Percentiles rank a stretch among this genome's conserved stretches.
These are phyloP conservation scores for Pemphigus obesinymphae DNA, from an alignment of 1,140 invertebrate genomes.

Conservation along the genomic window DNA sequence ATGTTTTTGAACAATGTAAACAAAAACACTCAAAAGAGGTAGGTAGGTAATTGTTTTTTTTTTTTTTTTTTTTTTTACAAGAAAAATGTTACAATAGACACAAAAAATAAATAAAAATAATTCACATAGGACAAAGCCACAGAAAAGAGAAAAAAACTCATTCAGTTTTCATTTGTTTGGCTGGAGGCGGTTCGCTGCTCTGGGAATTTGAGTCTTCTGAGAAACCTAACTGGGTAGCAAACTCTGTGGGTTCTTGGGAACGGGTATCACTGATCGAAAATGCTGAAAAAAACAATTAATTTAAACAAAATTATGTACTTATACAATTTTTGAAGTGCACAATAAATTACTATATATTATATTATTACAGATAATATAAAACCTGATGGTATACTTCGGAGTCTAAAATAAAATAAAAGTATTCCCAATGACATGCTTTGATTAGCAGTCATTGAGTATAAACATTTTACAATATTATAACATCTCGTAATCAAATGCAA, in stretches of 20 bases:
- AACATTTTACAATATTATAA: no score
- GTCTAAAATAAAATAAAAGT: no score
- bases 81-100: background rate
- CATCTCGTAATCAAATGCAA: no score
- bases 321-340: no score
- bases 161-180: slow-evolving; percentile 73
- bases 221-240: slow-evolving; percentile 77
- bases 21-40: slow-evolving; percentile 20
- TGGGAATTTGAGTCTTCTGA: slow-evolving; percentile 86
- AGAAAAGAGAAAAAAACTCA: background rate
- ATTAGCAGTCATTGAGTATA: no score
- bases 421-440: no score
- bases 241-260: slow-evolving; percentile 72
- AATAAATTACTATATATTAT: no score
- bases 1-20: background rate
- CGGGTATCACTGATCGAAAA: slow-evolving; percentile 79
- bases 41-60: background rate
- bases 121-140: background rate
- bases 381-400: no score
- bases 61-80: background rate
- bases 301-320: background rate
- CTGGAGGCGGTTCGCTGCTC: slow-evolving; percentile 69
- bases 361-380: no score
- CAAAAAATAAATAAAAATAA: background rate
- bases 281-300: slow-evolving; percentile 57